Base-by-base conservation (phyloP, 2,888 invertebrate genomes). In the Mesorhabditis sp. region DNA sequence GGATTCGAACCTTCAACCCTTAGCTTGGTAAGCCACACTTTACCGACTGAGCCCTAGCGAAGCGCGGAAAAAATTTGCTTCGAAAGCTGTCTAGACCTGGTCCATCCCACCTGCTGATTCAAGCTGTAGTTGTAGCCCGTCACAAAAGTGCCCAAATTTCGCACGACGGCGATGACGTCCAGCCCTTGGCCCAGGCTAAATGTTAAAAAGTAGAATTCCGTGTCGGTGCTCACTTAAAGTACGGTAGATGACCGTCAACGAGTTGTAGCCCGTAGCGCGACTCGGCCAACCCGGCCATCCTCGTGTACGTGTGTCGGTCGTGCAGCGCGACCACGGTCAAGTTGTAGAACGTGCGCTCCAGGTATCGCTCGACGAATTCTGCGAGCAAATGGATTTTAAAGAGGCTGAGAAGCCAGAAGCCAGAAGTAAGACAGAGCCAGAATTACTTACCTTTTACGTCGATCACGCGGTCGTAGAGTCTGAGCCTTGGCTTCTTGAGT, bases 261-360 rank as follows among this genome's bases (percentile, higher is more conserved):
- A 76, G 62, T 5, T 69, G 43, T 7, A 77, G 45, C 81, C 68
- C 69, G 66, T 72, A 83, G 73, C 82, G 76, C n/a, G 71, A 68
- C 58, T 73, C 90, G 0, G 95, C 97, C 86, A 97, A 90, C 85
- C 92, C 92, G 72, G 95, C 90, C 97, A 98, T 98, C 88, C 94
- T 93, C 28, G 93, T 92, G 86, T 98, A 98, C 0, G 94, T 95
- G 87, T 92, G 92, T 94, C 96, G 97, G 87, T 98, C 95, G 80
- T 97, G 95, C 65, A 96, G 88, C 5, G 96, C 95, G 45, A 98
- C 94, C 2, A 96, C 94, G 1, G 96, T 96, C 81, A 97, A 89
- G 88, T 97, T 96, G 87, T 98, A 98, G 88, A 96, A 97, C 86
- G 93, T 94, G 77, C 91, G 91, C 82, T 95, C 94, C 76, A 98